Evolutionary conservation across 2,113 vertebrate genomes (phyloP).

Genomic region (Panthera uncia): DNA sequence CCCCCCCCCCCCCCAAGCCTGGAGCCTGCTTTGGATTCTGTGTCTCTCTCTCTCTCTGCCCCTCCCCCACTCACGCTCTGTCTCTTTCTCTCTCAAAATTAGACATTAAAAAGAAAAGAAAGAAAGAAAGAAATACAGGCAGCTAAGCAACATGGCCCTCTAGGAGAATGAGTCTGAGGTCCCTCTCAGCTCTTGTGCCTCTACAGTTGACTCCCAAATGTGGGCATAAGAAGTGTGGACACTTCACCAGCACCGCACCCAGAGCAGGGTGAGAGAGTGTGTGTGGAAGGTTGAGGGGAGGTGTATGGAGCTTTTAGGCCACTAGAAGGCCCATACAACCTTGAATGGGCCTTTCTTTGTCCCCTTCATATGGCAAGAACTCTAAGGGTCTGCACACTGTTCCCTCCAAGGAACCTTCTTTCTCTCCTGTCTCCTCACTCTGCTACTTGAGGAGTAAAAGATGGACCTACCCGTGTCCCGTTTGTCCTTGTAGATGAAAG

Average conservation of each 20-base stretch:
- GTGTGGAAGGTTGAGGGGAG: neutral
- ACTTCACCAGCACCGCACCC: too few relatives aligned
- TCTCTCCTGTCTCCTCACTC: neutral
- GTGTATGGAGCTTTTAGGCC: fast-evolving
- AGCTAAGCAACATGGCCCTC: neutral
- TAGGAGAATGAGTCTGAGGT: neutral
- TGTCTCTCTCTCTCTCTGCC: too few relatives aligned
- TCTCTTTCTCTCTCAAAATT: too few relatives aligned
- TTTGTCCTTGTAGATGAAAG: neutral
- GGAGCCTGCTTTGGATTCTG: too few relatives aligned
- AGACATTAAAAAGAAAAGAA: too few relatives aligned
- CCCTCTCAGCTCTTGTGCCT: neutral
- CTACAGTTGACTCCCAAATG: fast-evolving
- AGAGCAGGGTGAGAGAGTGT: neutral
- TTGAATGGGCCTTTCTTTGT: neutral
- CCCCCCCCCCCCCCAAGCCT: fast-evolving
- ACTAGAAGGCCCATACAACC: neutral
- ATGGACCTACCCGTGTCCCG: neutral
- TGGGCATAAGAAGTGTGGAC: neutral
- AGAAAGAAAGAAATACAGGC: neutral
- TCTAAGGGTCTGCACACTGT: neutral
- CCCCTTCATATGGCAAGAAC: neutral
- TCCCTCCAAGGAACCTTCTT: neutral
- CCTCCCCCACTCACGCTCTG: too few relatives aligned
- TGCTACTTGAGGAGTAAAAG: neutral